Conservation (phyloP, 2,797 vertebrate species). For the Pseudotriccus pelzelni region DNA sequence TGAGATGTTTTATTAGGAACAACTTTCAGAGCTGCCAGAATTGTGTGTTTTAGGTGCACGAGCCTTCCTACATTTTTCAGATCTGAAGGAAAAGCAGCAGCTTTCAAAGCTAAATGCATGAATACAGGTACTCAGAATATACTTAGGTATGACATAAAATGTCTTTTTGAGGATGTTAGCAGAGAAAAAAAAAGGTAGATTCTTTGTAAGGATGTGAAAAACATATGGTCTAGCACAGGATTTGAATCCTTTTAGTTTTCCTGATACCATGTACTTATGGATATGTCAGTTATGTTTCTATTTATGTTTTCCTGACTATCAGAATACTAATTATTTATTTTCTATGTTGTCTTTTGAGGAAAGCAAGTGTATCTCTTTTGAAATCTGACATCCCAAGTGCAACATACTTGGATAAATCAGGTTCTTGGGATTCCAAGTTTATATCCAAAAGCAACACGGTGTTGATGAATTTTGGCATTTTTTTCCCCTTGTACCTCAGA, state of each 20-base stretch:
- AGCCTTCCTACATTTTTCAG: not conserved
- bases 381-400: not conserved
- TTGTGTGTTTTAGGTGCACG: not conserved
- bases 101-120: not conserved
- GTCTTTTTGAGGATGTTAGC: rapidly evolving
- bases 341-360: no score
- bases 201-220: not conserved
- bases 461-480: not conserved
- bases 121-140: not conserved
- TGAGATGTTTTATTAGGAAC: not conserved
- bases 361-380: not conserved
- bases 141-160: not conserved
- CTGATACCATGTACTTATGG: not conserved
- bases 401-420: not conserved
- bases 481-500: not conserved
- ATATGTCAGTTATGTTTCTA: not conserved
- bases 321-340: not conserved
- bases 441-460: not conserved
- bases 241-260: not conserved
- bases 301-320: not conserved
- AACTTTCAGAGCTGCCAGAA: not conserved
- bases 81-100: not conserved
- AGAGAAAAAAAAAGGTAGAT: not conserved
- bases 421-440: not conserved
- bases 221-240: not conserved